Evolutionary conservation across 2,888 invertebrate species (phyloP).

Genomic region (Orthosia gracilis): DNA sequence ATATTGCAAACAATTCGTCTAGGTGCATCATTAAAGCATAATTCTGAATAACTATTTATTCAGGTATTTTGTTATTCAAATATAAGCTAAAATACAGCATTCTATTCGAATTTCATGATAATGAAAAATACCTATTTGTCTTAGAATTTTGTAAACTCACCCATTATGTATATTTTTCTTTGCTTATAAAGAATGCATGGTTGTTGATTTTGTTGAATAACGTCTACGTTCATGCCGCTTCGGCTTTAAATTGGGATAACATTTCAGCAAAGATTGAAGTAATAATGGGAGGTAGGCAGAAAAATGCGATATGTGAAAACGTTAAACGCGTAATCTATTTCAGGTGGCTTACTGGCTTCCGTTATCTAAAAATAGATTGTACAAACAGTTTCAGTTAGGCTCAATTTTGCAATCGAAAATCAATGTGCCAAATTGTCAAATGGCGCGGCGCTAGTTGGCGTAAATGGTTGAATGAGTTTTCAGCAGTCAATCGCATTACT

Average conservation of each 20-base stretch:
- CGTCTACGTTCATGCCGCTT: neutral
- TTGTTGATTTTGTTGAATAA: constrained; percentile 28
- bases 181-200: neutral
- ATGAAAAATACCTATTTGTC: constrained; percentile 21
- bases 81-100: neutral
- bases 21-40: neutral
- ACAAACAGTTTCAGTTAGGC: too few species aligned
- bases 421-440: too few species aligned
- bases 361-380: too few species aligned
- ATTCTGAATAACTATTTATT: neutral
- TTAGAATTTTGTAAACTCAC: constrained; percentile 2
- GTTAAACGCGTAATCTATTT: neutral
- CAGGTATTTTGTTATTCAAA: neutral
- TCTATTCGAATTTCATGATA: neutral
- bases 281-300: neutral
- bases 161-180: constrained; percentile 17
- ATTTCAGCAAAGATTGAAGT: neutral
- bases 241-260: neutral
- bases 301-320: neutral
- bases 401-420: too few species aligned
- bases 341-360: neutral
- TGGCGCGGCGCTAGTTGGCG: too few species aligned
- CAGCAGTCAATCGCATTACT: too few species aligned
- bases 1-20: neutral
- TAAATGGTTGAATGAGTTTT: too few species aligned